Evolutionary conservation across 2,888 invertebrate genomes (phyloP), one percentile per base, ranked within the genome.

Genomic region (Euplagia quadripunctaria): DNA sequence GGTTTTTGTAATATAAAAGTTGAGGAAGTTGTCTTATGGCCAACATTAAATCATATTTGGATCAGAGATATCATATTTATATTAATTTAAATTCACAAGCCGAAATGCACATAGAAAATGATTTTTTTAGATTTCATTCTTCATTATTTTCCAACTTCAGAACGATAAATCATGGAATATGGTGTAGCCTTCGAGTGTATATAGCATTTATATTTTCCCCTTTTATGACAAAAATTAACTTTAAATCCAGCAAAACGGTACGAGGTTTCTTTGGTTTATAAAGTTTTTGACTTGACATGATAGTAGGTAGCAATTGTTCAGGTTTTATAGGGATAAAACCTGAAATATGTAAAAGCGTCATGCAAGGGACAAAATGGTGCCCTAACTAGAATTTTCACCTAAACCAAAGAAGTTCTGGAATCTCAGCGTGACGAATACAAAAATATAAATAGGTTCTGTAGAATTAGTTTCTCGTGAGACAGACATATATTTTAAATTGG

Each of bases 1-100:
- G 73, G 72, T 72, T 77, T 75, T 76, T 70, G 42, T 58, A 46
- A n/a, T 43, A 4, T 6, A 49, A 41, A 42, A n/a, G 31, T 42
- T 55, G 42, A 41, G n/a, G 4, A 42, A 14, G 20, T 11, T 58
- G n/a, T 58, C 31, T 61, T 31, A 61, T 14, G 31, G 14, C 14
- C 61, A 5, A 61, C 31, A 31, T 61, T 31, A 14, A 61, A 61
- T 12, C 20, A 12, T 31, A 14, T 58, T 58, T 58, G 1, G 20
- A 20, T 58, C 20, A 12, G n/a, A 58, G 4, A 58, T n/a, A 58
- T 58, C 20, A 58, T 20, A 20, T 20, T n/a, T n/a, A 20, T 4
- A 20, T 20, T 52, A 0, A 16, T 2, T 55, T 17, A 4, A 2
- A n/a, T 8, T 52, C 9, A n/a, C 0, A n/a, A 55, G n/a, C 17